Conservation (phyloP, 2,113 vertebrate species). For the Spea multiplicata region DNA sequence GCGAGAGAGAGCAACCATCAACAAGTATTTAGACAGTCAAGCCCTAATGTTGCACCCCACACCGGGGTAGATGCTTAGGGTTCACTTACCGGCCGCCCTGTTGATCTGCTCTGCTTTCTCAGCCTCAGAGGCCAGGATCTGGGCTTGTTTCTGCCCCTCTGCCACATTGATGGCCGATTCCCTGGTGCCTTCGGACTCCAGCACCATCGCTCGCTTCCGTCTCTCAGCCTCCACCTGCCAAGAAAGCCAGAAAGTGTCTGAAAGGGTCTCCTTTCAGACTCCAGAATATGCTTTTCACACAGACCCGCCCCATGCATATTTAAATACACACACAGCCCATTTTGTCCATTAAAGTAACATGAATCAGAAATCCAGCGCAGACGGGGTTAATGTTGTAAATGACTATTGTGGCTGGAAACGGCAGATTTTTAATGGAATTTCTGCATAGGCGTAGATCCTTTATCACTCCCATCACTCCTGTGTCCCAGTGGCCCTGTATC, state of each 20-base stretch:
- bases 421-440: no score
- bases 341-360: no score
- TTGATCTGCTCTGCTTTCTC: slow-evolving; percentile 89
- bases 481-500: no score
- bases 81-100: slow-evolving; percentile 77
- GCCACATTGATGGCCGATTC: slow-evolving; percentile 91
- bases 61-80: background rate
- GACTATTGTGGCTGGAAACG: no score
- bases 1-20: background rate
- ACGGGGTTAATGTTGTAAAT: no score
- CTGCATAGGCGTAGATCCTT: no score
- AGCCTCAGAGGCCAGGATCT: slow-evolving; percentile 92
- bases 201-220: slow-evolving; percentile 85
- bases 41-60: background rate
- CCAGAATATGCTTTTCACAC: no score
- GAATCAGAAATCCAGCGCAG: no score
- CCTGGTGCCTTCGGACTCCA: slow-evolving; percentile 90
- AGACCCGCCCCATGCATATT: no score
- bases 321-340: no score
- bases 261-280: no score
- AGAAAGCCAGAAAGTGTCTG: background rate
- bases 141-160: slow-evolving; percentile 88
- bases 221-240: slow-evolving; percentile 90
- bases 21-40: background rate
- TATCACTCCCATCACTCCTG: no score